Percentiles rank a stretch among this genome's conserved stretches.
Conservation (phyloP, 2,888 invertebrate genomes). For the Ganaspis brasiliensis region DNA sequence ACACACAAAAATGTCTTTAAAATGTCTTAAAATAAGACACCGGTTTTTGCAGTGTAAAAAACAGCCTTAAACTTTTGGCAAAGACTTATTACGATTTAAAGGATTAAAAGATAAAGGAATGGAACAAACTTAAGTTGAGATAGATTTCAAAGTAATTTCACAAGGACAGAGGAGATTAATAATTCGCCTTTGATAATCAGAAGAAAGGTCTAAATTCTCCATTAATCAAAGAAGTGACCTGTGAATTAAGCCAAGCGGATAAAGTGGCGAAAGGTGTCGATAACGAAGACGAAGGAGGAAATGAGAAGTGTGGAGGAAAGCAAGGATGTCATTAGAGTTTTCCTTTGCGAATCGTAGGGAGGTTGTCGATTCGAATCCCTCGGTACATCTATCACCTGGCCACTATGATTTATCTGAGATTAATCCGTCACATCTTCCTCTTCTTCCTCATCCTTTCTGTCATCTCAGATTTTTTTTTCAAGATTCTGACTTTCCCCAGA, state of each 20-base stretch:
- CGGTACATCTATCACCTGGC: conserved; percentile 23
- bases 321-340: conserved; percentile 33
- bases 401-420: conserved; percentile 37
- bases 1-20: too few relatives aligned
- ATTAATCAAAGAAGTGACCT: conserved; percentile 20
- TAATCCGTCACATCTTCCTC: conserved; percentile 17
- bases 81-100: background rate
- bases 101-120: background rate
- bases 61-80: background rate
- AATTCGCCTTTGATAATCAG: background rate
- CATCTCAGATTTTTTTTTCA: background rate
- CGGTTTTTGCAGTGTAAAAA: too few relatives aligned
- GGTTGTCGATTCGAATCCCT: conserved; percentile 28
- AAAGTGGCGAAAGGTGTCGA: conserved; percentile 9
- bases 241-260: conserved; percentile 20
- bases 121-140: background rate
- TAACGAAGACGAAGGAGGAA: conserved; percentile 31
- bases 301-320: conserved; percentile 17
- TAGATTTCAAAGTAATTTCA: background rate
- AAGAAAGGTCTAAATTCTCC: background rate
- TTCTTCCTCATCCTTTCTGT: background rate
- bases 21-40: too few relatives aligned
- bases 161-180: conserved; percentile 1
- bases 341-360: background rate
- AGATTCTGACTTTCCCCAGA: background rate